A percentile compares a stretch with the other conserved stretches of the same genome.
Conservation (phyloP, 2,113 vertebrate genomes). For the Paraplagusia blochii region DNA sequence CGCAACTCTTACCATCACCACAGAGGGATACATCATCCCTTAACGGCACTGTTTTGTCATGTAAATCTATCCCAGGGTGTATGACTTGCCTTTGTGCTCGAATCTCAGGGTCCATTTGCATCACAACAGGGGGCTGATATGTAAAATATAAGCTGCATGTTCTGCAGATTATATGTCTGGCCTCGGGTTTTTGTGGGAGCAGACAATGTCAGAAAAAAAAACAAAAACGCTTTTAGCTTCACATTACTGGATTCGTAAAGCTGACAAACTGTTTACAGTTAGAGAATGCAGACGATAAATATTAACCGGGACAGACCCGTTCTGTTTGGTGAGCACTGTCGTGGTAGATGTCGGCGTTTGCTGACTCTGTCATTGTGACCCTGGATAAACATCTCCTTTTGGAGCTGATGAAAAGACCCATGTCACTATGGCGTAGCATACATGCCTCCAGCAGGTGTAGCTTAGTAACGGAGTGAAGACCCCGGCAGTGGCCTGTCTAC, state of each 20-base stretch:
- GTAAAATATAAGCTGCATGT: background rate
- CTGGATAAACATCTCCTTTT: slow-evolving; percentile 27
- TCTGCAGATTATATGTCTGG: background rate
- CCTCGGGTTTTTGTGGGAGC: background rate
- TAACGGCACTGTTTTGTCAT: background rate
- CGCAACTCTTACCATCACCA: background rate
- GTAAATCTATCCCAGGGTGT: background rate
- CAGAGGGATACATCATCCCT: background rate
- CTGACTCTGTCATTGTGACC: slow-evolving; percentile 31
- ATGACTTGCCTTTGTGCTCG: background rate
- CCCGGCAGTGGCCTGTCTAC: slow-evolving; percentile 17
- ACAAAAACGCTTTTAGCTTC: background rate
- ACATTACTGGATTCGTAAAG: background rate
- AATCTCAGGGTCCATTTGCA: background rate
- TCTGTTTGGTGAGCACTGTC: no score
- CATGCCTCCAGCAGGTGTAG: slow-evolving; percentile 29
- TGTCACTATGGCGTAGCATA: slow-evolving; percentile 14
- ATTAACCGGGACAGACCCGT: background rate
- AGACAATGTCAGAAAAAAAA: background rate
- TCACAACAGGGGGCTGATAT: background rate
- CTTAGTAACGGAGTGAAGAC: slow-evolving; percentile 53
- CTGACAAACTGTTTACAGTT: background rate
- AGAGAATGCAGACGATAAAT: background rate
- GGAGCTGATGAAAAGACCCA: slow-evolving; percentile 46
- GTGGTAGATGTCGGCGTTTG: background rate